Percentiles rank a stretch among this genome's conserved stretches.
phyloP scores from a whole-genome alignment of 2,797 vertebrate species.

The Pempheris klunzingeri region DNA sequence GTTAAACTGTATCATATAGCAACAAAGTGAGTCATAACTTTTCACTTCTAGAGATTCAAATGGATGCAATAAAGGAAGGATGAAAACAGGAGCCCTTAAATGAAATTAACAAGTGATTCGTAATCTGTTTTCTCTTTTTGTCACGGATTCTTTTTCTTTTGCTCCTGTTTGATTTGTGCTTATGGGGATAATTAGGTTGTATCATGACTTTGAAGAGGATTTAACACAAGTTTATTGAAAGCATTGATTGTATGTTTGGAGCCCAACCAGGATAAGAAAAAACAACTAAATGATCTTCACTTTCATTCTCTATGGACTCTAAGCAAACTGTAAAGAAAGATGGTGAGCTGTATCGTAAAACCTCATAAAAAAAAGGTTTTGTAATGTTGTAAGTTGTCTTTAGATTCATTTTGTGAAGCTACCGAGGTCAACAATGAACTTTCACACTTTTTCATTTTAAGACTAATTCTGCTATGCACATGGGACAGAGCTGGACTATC shows the following conservation, averaged over 20 bases:
- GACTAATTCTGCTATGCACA: conserved; percentile 18
- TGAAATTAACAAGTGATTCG: neutral
- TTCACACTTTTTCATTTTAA: conserved; percentile 25
- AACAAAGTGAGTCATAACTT: conserved; percentile 7
- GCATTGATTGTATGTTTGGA: neutral
- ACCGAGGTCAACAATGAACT: neutral
- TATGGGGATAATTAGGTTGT: conserved; percentile 4
- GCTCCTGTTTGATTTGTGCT: conserved; percentile 61
- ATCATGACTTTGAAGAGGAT: conserved; percentile 3
- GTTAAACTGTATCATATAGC: neutral
- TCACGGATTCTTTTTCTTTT: conserved; percentile 21
- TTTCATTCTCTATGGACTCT: neutral
- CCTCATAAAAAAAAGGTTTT: too few species aligned
- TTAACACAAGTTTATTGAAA: neutral
- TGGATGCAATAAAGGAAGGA: conserved; percentile 21
- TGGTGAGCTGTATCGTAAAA: neutral
- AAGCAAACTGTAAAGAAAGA: neutral
- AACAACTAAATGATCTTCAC: neutral
- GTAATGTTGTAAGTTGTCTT: too few species aligned
- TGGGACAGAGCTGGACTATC: neutral
- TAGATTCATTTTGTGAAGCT: neutral
- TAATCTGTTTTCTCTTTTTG: conserved; percentile 27
- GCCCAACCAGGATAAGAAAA: neutral
- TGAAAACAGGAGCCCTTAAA: conserved; percentile 57
- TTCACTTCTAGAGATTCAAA: conserved; percentile 1